Evolutionary conservation across 92 coral and sea anemone genomes (phyloP).

Genomic region (Parazoanthus darwini): DNA sequence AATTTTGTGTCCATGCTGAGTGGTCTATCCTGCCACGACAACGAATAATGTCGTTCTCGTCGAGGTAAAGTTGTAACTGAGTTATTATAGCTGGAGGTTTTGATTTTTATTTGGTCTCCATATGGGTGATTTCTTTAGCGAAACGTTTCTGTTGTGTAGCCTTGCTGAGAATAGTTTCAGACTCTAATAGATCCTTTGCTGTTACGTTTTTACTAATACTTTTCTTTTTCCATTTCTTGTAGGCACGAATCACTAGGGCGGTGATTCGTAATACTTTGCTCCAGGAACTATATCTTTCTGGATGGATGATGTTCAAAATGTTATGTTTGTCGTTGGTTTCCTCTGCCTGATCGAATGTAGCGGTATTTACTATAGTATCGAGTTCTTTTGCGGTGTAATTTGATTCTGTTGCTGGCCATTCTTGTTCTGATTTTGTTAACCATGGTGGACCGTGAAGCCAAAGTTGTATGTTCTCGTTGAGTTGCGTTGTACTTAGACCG

Average conservation of each 20-base stretch:
- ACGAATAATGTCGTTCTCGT: not conserved
- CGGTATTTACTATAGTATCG: conserved; percentile 19
- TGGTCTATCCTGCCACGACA: not conserved
- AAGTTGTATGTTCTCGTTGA: too few species aligned
- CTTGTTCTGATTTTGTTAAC: conserved; percentile 33
- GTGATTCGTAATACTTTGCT: conserved; percentile 12
- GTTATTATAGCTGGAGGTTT: not conserved
- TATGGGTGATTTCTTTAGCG: not conserved
- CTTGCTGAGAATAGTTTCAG: not conserved
- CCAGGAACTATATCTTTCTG: not conserved
- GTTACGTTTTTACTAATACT: not conserved
- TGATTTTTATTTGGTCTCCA: not conserved
- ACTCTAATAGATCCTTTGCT: not conserved
- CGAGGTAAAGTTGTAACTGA: not conserved
- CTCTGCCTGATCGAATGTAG: not conserved
- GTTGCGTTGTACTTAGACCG: too few species aligned
- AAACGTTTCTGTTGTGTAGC: not conserved
- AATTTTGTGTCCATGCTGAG: not conserved
- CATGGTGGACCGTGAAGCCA: too few species aligned
- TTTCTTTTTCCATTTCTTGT: not conserved
- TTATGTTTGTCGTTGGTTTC: too few species aligned
- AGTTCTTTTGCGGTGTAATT: not conserved
- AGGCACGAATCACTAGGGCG: not conserved
- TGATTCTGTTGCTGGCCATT: conserved; percentile 19
- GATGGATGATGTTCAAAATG: not conserved